These are phyloP conservation scores for Thamnophis elegans DNA, from an alignment of 2,797 vertebrate species.

Conservation along the genomic window DNA sequence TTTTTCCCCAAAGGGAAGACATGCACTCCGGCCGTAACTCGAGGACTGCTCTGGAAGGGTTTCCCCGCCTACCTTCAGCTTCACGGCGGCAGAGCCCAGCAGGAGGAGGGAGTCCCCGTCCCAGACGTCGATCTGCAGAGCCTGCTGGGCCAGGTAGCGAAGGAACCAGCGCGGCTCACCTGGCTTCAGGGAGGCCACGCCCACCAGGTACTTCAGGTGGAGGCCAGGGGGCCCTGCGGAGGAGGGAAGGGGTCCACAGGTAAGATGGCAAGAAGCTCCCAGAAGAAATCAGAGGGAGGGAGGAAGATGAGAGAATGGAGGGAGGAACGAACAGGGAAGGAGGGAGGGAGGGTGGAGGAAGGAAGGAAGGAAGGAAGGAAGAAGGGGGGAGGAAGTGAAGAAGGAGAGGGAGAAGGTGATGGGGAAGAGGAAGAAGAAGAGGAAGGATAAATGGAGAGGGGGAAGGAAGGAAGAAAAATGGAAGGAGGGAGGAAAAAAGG, in stretches of 20 bases:
- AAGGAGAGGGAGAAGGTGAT: no score
- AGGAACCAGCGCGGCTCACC: slow-evolving; percentile 86
- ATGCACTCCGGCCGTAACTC: not conserved
- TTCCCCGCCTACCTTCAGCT: slow-evolving; percentile 79
- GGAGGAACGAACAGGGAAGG: no score
- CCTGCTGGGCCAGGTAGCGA: slow-evolving; percentile 84
- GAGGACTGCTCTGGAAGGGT: not conserved
- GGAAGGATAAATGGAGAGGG: no score
- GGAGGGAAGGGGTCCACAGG: not conserved
- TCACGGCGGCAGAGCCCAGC: slow-evolving; percentile 84
- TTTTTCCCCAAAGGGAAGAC: not conserved
- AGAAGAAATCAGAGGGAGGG: not conserved
- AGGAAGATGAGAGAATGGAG: no score
- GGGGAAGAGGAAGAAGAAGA: no score
- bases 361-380: no score
- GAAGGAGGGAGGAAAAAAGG: no score
- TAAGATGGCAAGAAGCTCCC: not conserved
- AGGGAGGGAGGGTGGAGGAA: no score
- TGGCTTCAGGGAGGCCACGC: slow-evolving; percentile 75
- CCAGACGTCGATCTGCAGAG: slow-evolving; percentile 90
- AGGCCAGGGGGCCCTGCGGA: slow-evolving; percentile 79
- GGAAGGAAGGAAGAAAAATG: no score
- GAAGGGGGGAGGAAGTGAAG: no score
- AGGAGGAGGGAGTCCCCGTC: slow-evolving; percentile 90
- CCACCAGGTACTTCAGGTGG: slow-evolving; percentile 85